These are phyloP conservation scores for Hiodon alosoides DNA, from an alignment of 2,113 vertebrate genomes.

Conservation along the genomic window DNA sequence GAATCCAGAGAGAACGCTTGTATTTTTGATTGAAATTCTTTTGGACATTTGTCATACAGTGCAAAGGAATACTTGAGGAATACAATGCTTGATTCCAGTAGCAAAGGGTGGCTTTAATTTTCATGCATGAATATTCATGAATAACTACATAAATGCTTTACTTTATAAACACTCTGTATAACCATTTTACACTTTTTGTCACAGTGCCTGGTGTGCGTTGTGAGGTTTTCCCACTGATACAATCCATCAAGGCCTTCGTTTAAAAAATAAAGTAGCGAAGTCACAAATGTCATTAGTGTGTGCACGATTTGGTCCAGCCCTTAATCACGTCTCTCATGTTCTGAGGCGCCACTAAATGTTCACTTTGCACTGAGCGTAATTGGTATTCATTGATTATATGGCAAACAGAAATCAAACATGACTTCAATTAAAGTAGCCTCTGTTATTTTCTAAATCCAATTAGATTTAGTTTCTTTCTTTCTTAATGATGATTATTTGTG, in stretches of 20 bases:
- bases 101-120: not conserved
- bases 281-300: too few species aligned
- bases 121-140: constrained; percentile 3
- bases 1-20: too few species aligned
- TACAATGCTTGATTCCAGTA: not conserved
- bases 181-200: too few species aligned
- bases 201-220: too few species aligned
- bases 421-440: not conserved
- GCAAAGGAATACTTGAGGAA: not conserved
- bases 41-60: not conserved
- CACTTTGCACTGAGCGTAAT: not conserved
- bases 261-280: too few species aligned
- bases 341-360: not conserved
- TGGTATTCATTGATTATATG: constrained; percentile 5
- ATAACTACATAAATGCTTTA: not conserved
- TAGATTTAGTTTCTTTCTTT: too few species aligned
- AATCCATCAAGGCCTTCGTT: too few species aligned
- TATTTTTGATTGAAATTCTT: too few species aligned
- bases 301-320: not conserved
- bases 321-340: constrained; percentile 10
- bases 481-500: too few species aligned
- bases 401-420: constrained; percentile 5
- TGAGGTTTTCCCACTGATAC: too few species aligned
- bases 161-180: too few species aligned
- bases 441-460: too few species aligned